Percentiles rank a stretch among this genome's conserved stretches.
Conservation (phyloP, 2,113 vertebrate genomes). For the Ochotona curzoniae region DNA sequence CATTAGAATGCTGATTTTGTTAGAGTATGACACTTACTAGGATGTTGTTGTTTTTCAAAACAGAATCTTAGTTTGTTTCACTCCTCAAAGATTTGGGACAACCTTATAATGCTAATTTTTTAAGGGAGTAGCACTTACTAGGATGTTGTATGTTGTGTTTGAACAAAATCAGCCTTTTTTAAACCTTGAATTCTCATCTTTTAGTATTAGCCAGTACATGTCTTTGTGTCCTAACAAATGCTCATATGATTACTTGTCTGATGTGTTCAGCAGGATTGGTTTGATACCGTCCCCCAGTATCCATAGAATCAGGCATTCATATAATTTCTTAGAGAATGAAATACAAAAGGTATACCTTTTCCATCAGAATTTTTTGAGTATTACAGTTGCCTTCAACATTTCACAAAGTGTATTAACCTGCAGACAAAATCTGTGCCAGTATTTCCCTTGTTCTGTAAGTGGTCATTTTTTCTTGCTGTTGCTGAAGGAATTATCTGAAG, state of each 20-base stretch:
- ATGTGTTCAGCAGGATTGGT: neutral
- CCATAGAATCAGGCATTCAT: neutral
- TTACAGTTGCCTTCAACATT: neutral
- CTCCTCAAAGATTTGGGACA: neutral
- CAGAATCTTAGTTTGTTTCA: neutral
- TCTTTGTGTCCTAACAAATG: neutral
- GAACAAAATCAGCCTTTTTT: neutral
- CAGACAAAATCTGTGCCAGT: neutral
- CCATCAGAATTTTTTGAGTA: neutral
- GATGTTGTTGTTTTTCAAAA: neutral
- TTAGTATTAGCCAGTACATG: neutral
- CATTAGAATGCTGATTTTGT: neutral
- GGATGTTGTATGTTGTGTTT: neutral
- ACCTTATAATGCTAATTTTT: neutral
- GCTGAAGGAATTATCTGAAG: slow-evolving; percentile 91
- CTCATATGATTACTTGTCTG: too few species aligned
- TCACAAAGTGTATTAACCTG: neutral
- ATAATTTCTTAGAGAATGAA: slow-evolving; percentile 32
- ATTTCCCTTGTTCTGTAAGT: slow-evolving; percentile 39
- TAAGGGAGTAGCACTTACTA: neutral
- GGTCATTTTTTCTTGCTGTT: slow-evolving; percentile 13
- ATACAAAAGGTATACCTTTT: slow-evolving; percentile 10
- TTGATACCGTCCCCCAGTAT: slow-evolving; percentile 11
- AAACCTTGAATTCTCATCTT: neutral
- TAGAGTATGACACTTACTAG: neutral